A percentile compares a stretch with the other conserved stretches of the same genome.
phyloP scores from a whole-genome alignment of 2,113 vertebrate species.

The Nyctibius bracteatus region DNA sequence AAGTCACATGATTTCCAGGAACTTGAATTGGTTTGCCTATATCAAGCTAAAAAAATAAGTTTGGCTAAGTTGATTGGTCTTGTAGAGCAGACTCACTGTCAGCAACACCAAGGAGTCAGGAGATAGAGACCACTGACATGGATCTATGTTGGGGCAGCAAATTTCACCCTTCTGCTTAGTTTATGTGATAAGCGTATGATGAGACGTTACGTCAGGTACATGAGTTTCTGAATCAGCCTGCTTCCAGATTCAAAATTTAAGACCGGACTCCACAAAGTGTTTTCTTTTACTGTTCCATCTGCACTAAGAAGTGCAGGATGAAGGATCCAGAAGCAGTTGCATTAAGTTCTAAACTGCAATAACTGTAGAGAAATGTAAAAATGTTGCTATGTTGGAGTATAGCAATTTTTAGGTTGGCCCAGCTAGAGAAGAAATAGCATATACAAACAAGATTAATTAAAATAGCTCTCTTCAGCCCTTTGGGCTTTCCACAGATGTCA shows the following conservation, averaged over 20 bases:
- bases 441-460: slow-evolving; percentile 12
- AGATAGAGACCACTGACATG: neutral
- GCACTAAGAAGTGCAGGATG: neutral
- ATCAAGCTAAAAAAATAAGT: neutral
- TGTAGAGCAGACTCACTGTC: neutral
- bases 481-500: slow-evolving; percentile 14
- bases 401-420: slow-evolving; percentile 45
- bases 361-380: neutral
- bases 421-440: slow-evolving; percentile 40
- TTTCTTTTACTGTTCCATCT: neutral
- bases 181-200: neutral
- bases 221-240: neutral
- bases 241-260: neutral
- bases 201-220: neutral
- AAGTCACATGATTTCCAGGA: neutral
- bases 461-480: slow-evolving; percentile 48
- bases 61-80: neutral
- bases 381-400: slow-evolving; percentile 19
- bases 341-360: slow-evolving; percentile 18
- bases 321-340: slow-evolving; percentile 10
- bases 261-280: neutral
- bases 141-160: neutral
- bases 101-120: neutral
- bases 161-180: neutral
- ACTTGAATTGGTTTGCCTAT: neutral